These are phyloP conservation scores for Anneissia japonica DNA, from an alignment of 35 echinoderm and acorn worm species.

Conservation along the genomic window DNA sequence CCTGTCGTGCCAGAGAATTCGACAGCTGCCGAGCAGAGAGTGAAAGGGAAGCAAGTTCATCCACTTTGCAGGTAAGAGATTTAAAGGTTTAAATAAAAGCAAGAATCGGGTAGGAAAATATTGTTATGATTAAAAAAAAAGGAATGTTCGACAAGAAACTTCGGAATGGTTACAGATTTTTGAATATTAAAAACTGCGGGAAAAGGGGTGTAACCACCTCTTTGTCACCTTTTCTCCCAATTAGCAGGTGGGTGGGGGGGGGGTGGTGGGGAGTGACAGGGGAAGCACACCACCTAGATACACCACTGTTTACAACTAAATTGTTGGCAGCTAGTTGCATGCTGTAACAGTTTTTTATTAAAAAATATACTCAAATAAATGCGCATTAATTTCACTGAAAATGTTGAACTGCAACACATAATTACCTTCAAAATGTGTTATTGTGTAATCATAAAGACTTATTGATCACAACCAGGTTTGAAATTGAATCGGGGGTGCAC, in stretches of 20 bases:
- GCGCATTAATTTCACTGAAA: too few species aligned
- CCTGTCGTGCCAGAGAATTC: conserved; percentile 39
- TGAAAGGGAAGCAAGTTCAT: conserved; percentile 63
- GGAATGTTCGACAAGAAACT: too few species aligned
- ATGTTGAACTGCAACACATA: too few species aligned
- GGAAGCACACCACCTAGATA: neutral
- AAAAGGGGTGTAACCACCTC: neutral
- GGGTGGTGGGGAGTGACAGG: neutral
- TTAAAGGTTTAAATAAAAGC: too few species aligned
- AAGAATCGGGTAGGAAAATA: too few species aligned
- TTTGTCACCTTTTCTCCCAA: neutral
- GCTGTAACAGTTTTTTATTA: neutral
- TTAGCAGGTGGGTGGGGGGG: too few species aligned
- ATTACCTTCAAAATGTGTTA: too few species aligned
- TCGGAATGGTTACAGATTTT: too few species aligned
- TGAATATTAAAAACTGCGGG: neutral
- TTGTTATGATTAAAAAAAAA: too few species aligned
- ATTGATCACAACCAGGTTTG: too few species aligned
- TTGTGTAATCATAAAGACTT: too few species aligned
- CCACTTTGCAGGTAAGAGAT: conserved; percentile 57
- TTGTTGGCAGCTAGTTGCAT: neutral
- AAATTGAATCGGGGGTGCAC: too few species aligned
- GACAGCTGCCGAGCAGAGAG: conserved; percentile 31
- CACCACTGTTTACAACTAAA: neutral
- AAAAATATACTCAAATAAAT: neutral